phyloP scores from a whole-genome alignment of 2,113 vertebrate genomes.

The Tyto alba region DNA sequence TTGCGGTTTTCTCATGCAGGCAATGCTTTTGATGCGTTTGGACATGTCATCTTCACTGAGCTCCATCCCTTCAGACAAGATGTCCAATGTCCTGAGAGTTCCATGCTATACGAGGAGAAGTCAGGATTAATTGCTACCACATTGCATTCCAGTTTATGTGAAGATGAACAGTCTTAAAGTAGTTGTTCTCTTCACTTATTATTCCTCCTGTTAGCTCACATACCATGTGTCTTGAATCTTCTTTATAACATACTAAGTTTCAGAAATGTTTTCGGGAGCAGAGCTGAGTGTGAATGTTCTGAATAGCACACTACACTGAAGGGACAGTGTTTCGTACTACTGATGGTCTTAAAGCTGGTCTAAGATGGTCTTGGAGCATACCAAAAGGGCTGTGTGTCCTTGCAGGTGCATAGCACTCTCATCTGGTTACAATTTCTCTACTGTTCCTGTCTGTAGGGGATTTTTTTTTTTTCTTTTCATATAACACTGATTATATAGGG shows the following conservation, averaged over 20 bases:
- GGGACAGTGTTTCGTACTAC: background rate
- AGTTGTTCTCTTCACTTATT: background rate
- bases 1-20: background rate
- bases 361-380: background rate
- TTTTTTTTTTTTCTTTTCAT: background rate
- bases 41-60: background rate
- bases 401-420: background rate
- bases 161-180: background rate
- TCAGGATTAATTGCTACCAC: background rate
- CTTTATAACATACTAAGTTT: background rate
- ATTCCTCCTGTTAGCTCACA: background rate
- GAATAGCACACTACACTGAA: background rate
- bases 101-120: background rate
- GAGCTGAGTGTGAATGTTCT: background rate
- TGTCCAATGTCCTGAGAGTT: background rate
- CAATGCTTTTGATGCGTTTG: background rate
- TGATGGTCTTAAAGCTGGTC: background rate
- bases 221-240: background rate
- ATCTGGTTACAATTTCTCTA: background rate
- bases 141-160: background rate
- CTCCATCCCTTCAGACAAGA: background rate
- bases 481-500: background rate
- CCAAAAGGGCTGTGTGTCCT: background rate
- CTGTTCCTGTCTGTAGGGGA: background rate
- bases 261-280: background rate